Base-by-base conservation (phyloP, 2,797 vertebrate species). In the Melanogrammus aeglefinus region DNA sequence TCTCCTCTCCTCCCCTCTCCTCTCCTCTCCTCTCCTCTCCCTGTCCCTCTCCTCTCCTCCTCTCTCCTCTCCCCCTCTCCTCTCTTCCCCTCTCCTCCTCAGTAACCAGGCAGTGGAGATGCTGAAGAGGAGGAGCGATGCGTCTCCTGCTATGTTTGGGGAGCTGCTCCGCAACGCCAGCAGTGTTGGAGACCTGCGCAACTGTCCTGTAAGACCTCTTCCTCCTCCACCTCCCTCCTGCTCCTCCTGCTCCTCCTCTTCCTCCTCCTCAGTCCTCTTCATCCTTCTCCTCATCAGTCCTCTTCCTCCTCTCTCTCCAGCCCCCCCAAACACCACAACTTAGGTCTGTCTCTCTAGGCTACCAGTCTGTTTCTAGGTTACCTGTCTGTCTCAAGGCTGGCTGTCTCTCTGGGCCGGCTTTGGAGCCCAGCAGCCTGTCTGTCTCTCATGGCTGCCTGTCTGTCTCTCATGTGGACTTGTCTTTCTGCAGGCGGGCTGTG, bases 71-170 rank as follows among this genome's bases (percentile, higher is more conserved):
- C 57, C 36, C 6, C 38, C 18, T 2, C 29, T 39, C 57, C 16
- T 21, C 63, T 13, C 63, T 38, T 44, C 38, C 6, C n/a, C 63
- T 12, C 63, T 24, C 57, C 33, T 83, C 75, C 0, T 79, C 78
- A 99, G 97, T 90, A 97, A 98, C 91, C 97, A 98, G 92, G 97
- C 97, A 24, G 96, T 98, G 88, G 96, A 94, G 90, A 99, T 99
- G 97, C 76, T 99, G 93, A 97, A 98, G 93, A 94, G 95, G 78
- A 91, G 95, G 83, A 96, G 98, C 88, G 97, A 97, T 70, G 95
- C 96, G 4, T 97, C 97, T 35, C 97, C 97, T 3, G 94, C 96
- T 86, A 99, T 98, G 97, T 99, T 98, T 81, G 97, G 97, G 70
- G 97, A 99, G 86, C 93, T 99, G n/a, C 91, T 99, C n/a, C 93